Base-by-base conservation (phyloP, 2,888 invertebrate genomes). In the Plagodis dolabraria region DNA sequence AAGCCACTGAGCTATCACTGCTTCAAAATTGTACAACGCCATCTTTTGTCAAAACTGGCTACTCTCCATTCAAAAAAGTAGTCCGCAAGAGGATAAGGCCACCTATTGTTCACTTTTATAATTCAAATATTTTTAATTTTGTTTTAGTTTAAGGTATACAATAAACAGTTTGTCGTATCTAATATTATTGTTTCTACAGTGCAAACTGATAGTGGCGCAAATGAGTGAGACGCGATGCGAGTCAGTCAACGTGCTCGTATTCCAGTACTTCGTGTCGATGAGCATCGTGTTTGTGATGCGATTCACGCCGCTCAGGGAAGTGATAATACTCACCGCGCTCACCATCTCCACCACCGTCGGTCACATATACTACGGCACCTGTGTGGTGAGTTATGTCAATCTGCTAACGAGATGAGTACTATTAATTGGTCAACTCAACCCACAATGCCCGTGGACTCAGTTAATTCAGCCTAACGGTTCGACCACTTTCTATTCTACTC, bases 221-320 rank as follows among this genome's bases (percentile, higher is more conserved):
- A 99, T 99, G 99, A 98, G 98, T 76, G 96, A 96, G 82, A 98
- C 98, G 0, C 95, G 97, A 34, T 98, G 98, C 91, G 97, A 98
- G 76, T 89, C 94, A 66, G 94, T 96, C 82, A 98, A 98, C 86
- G 94, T 94, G 86, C 92, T 97, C 76, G 88, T 96, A 78, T 79
- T 94, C 65, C 95, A 95, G 53, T 94, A 95, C 69, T 87, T 91
- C 45, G 76, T 93, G 5, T 93, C 89, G 33, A 86, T 95, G 72
- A 68, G 52, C 45, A 35, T 72, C 77, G 67, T 94, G 51, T 75
- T 93, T 12, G 70, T 89, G 44, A 85, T 49, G 46, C 85, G 82
- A 4, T 70, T 80, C 59, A 89, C 72, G 51, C 85, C 93, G 49
- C 84, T 90, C 60, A 75, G 94, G 42, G 98, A 98, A 87, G 87